Evolutionary conservation across 2,888 invertebrate genomes (phyloP), one percentile per base, ranked within the genome.

Genomic region (Nomada fabriciana): DNA sequence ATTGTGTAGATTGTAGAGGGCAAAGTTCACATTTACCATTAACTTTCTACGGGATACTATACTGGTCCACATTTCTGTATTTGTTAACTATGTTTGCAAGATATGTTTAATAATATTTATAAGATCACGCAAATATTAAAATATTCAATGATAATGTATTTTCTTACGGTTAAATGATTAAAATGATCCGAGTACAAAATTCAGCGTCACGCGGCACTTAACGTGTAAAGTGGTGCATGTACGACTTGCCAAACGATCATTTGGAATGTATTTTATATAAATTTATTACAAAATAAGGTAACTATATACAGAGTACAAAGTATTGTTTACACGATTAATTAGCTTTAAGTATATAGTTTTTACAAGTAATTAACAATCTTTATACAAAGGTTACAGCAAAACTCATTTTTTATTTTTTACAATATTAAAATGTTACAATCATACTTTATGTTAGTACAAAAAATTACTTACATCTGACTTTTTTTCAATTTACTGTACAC

Each of bases 391-490:
- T 67, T 63, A 36, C 57, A 29, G 29, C 23, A 11, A 7, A 61
- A 64, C 64, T 72, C n/a, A n/a, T n/a, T n/a, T n/a, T n/a, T 4
- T 11, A 29, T 69, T 9, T 20, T 64, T 81, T 63, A 77, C 65
- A 71, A 86, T 85, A 87, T 86, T 83, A 85, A 29, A 36, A 60
- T 15, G 20, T 18, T 52, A 15, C 2, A 23, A 82, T 72, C 78
- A 88, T 80, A 85, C 50, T 68, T 70, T 57, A 63, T 9, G 23
- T 77, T 65, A 77, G 59, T 43, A 59, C 42, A 75, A 53, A 75
- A 25, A 15, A 18, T 2, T 78, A 50, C 71, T 59, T 76, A 20
- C 36, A 67, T 60, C 59, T 69, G 71, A 77, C 59, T 75, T 77
- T 83, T 77, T 60, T 43, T 76, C 71, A 55, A 59, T 64, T 64